Base-by-base conservation (phyloP, 2,888 invertebrate species). In the Cistogaster globosa region DNA sequence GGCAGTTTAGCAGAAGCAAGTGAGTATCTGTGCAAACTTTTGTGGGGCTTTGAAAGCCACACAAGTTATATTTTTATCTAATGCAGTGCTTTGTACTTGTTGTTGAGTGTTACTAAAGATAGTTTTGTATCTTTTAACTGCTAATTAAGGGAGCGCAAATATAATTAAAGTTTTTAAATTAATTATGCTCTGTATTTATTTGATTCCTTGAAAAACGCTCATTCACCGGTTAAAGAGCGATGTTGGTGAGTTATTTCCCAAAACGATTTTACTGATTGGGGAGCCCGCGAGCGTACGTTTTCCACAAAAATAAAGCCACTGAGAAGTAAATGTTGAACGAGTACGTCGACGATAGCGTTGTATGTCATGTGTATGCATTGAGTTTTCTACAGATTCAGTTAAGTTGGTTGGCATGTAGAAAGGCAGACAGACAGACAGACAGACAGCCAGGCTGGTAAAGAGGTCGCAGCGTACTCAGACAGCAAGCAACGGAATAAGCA, bases 301-400 rank as follows among this genome's bases (percentile, higher is more conserved):
- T 71, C 62, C 78, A 78, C 62, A 71, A 78, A 78, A 78, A 55
- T n/a, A 9, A 53, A 75, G 81, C 74, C 16, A n/a, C 81, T 48
- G 74, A 58, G 69, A 51, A 36, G 60, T 18, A 26, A 22, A 38
- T 55, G 22, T 18, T 14, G 14, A n/a, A 55, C 78, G 87, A 83
- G 45, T 71, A 86, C 88, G 86, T 86, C 86, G 88, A 83, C 78
- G 87, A 42, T 58, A 20, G 26, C 88, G 83, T 68, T 57, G 72
- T 2, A 6, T 9, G 80, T 16, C 60, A 53, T 63, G 36, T 36
- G 53, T 81, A 67, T 36, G 55, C 55, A n/a, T 7, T 67, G 68
- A 7, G 36, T 63, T 69, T 51, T 57, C 16, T 71, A 65, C 8
- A 32, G 42, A 76, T 65, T 65, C 58, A 67, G 69, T 65, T 58